Conservation (phyloP, 2,888 invertebrate genomes). For the Leucania comma region DNA sequence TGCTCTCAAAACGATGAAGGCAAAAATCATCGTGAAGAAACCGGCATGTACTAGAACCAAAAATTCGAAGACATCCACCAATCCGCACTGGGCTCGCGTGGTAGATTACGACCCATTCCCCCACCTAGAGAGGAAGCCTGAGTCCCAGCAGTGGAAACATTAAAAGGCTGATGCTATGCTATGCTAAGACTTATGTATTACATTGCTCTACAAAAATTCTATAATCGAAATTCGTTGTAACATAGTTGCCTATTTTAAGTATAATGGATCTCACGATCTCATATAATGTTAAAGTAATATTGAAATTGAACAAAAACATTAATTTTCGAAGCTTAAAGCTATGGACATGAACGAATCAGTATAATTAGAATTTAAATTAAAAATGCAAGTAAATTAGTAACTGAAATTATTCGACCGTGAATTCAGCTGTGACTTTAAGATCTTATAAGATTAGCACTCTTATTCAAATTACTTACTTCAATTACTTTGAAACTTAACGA, state of each 20-base stretch:
- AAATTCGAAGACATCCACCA: no score
- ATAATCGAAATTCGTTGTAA: no score
- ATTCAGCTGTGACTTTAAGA: slow-evolving; percentile 24
- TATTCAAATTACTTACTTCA: slow-evolving; percentile 42
- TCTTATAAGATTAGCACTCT: slow-evolving; percentile 18
- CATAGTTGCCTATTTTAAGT: not conserved
- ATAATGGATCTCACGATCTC: not conserved
- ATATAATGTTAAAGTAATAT: not conserved
- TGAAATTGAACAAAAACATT: not conserved
- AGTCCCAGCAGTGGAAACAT: no score
- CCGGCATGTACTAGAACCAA: no score
- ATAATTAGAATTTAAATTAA: slow-evolving; percentile 30
- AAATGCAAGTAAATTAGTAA: slow-evolving; percentile 28
- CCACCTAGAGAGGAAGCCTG: no score
- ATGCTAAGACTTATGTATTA: no score
- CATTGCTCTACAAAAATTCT: no score
- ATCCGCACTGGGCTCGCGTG: no score
- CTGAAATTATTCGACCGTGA: slow-evolving; percentile 39
- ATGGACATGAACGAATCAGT: not conserved
- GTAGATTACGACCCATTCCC: no score
- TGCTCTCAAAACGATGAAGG: no score
- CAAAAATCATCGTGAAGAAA: no score
- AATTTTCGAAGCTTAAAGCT: slow-evolving; percentile 7
- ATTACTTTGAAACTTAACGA: slow-evolving; percentile 22
- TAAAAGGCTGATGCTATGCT: no score